Base-by-base conservation (phyloP, 2,888 invertebrate species). In the Ornithoptera priamus region DNA sequence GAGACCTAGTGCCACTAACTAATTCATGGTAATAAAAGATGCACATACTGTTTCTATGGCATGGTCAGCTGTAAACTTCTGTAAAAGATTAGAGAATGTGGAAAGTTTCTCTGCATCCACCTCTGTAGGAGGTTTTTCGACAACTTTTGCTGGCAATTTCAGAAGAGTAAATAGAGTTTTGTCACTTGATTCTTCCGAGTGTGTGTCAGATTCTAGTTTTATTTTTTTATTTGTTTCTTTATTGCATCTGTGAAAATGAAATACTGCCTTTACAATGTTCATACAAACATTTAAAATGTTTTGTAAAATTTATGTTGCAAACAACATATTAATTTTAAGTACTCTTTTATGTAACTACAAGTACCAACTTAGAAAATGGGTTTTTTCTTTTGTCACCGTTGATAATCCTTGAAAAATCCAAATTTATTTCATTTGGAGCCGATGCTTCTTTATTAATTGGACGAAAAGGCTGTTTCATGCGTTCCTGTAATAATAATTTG, bases 371-470 rank as follows among this genome's bases (percentile, higher is more conserved):
- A 30, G 93, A 89, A 88, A 97, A 97, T 12, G 97, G 97, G 85
- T 97, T 97, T 81, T 95, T 96, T 66, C 96, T 94, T 81, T 97
- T 97, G 65, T 94, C 94, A 30, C 93, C 86, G 72, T 91, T 84
- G 6, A 87, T 74, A 24, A 93, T 80, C 75, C 89, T 88, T 57
- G 93, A 91, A 76, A 93, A 92, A 80, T 93, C 89, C 76, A 93
- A 83, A 65, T 90, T 80, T 72, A 81, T 77, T 71, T 81, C 73
- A 46, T 84, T 80, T 65, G 81, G 81, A 59, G 71, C 81, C 69
- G 76, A 74, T 59, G 79, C 72, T 74, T 84, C 84, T 75, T 84
- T 84, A 77, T 75, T 78, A 59, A 78, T 77, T 30, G 86, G 78
- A 67, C 80, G 78, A 66, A 82, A 78, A 2, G 89, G 89, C 67